These are phyloP conservation scores for Andrena marginata DNA, from an alignment of 2,888 invertebrate species.

Conservation along the genomic window DNA sequence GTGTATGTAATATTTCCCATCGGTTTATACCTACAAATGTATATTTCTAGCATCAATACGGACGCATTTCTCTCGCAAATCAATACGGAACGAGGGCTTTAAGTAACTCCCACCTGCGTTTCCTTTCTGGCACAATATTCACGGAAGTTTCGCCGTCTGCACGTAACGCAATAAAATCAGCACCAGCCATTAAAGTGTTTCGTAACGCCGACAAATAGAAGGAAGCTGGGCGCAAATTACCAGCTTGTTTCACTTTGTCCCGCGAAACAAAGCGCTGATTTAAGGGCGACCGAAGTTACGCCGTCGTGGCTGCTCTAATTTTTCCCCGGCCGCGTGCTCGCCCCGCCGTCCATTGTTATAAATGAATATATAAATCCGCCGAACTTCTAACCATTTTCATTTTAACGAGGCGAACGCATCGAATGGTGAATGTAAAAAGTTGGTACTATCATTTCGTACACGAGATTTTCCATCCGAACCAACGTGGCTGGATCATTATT, in stretches of 20 bases:
- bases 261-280: constrained; percentile 53
- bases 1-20: not conserved
- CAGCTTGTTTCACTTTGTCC: constrained; percentile 57
- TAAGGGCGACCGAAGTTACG: constrained; percentile 37
- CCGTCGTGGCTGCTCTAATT: constrained; percentile 26
- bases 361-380: constrained; percentile 21
- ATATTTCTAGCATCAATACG: not conserved
- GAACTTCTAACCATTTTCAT: not conserved
- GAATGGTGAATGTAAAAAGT: not conserved
- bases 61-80: not conserved
- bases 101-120: not conserved
- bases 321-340: constrained; percentile 14
- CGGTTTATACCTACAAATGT: not conserved
- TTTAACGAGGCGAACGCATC: not conserved
- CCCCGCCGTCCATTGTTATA: constrained; percentile 14
- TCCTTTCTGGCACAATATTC: not conserved
- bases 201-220: constrained; percentile 46
- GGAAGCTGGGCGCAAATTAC: constrained; percentile 42
- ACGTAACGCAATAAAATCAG: constrained; percentile 42
- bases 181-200: constrained; percentile 36
- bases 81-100: not conserved
- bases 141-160: constrained; percentile 1
- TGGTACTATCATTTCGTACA: too few species aligned
- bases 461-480: not conserved
- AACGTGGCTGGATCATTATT: not conserved